Conservation (phyloP, 2,797 vertebrate species). For the Tangara arthus region DNA sequence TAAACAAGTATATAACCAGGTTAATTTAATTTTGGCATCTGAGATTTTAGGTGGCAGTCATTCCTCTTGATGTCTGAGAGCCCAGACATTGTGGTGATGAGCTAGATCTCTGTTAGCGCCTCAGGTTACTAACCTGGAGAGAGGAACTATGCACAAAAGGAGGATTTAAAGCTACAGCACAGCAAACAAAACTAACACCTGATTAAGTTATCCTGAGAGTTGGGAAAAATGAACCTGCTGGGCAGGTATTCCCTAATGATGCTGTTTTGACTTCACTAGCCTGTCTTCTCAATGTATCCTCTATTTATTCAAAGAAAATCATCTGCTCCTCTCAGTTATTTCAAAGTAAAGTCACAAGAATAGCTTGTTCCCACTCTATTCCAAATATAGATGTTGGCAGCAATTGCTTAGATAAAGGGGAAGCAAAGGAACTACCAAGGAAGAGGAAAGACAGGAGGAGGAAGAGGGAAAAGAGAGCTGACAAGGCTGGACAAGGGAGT, state of each 20-base stretch:
- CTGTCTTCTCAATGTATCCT: not conserved
- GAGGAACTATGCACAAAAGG: not conserved
- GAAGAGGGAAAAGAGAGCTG: slow-evolving; percentile 2
- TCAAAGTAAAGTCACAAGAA: slow-evolving; percentile 68
- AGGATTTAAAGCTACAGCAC: not conserved
- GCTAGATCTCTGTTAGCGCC: not conserved
- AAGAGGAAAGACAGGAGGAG: slow-evolving; percentile 23
- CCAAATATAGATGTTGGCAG: slow-evolving; percentile 69
- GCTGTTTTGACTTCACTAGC: slow-evolving; percentile 36
- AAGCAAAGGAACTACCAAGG: slow-evolving; percentile 59
- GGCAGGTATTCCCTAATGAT: slow-evolving; percentile 47
- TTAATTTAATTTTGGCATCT: not conserved
- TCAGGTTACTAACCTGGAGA: not conserved
- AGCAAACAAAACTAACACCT: not conserved
- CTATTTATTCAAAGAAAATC: slow-evolving; percentile 52
- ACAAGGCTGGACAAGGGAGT: not conserved
- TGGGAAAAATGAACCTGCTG: slow-evolving; percentile 20
- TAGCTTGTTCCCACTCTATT: slow-evolving; percentile 70
- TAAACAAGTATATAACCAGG: not conserved
- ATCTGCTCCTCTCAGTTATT: slow-evolving; percentile 59
- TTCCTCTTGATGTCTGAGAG: not conserved
- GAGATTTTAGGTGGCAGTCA: not conserved
- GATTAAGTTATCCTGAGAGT: not conserved
- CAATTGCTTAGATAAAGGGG: slow-evolving; percentile 56
- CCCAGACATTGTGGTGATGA: not conserved